Evolutionary conservation across 2,888 invertebrate genomes (phyloP).

Genomic region (Apamea epomidion): DNA sequence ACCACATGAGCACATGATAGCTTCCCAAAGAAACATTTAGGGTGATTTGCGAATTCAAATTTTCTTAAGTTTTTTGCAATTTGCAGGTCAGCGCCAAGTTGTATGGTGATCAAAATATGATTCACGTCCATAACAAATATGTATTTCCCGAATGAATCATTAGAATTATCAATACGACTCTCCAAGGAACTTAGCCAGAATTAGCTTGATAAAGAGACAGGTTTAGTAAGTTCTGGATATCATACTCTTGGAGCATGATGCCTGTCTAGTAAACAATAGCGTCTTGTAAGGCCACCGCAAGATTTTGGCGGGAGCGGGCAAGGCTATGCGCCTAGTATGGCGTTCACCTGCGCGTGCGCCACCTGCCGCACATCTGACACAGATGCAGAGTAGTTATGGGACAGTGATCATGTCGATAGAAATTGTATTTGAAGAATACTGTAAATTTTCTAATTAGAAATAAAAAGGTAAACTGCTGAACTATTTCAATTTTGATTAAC

Average conservation of each 20-base stretch:
- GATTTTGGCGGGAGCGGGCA: conserved; percentile 82
- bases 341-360: conserved; percentile 85
- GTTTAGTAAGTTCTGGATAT: neutral
- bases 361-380: conserved; percentile 89
- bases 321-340: conserved; percentile 85
- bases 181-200: neutral
- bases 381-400: conserved; percentile 84
- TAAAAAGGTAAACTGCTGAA: neutral
- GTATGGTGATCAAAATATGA: neutral
- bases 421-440: neutral
- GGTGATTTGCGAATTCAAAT: neutral
- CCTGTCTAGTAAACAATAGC: conserved; percentile 61
- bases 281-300: conserved; percentile 69
- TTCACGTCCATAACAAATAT: neutral
- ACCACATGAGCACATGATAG: neutral
- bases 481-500: neutral
- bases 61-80: neutral
- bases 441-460: neutral
- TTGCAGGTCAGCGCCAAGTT: neutral
- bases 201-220: neutral
- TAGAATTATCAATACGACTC: neutral
- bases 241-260: conserved; percentile 23
- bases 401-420: conserved; percentile 62
- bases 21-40: neutral
- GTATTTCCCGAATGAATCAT: neutral